Evolutionary conservation across 2,888 invertebrate species (phyloP).

Genomic region (Apoderus coryli): DNA sequence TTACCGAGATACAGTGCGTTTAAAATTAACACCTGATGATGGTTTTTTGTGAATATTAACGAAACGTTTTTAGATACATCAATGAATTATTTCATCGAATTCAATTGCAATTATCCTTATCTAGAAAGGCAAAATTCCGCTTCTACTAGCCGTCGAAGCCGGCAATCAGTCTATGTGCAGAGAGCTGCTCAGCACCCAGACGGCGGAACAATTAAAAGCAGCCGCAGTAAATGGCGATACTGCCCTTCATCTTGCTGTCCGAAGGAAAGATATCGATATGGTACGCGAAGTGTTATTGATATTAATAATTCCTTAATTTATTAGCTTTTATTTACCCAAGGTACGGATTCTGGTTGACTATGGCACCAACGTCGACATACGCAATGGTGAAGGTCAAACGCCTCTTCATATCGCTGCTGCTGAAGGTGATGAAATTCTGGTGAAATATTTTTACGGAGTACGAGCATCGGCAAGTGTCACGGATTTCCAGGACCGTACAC

Average conservation of each 20-base stretch:
- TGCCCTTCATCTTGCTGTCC: constrained; percentile 88
- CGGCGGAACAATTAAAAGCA: constrained; percentile 76
- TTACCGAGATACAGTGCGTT: too few relatives aligned
- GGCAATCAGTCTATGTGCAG: constrained; percentile 93
- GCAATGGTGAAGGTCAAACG: constrained; percentile 90
- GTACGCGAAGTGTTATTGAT: constrained; percentile 30
- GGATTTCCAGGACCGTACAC: constrained; percentile 94
- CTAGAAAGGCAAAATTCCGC: constrained; percentile 85
- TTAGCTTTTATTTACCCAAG: constrained; percentile 16
- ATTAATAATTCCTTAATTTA: background rate
- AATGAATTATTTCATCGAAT: too few relatives aligned
- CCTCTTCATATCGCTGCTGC: constrained; percentile 91
- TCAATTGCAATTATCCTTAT: constrained; percentile 27
- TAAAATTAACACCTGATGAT: too few relatives aligned
- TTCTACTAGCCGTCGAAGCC: constrained; percentile 85
- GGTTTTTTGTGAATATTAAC: too few relatives aligned
- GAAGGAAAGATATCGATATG: constrained; percentile 85
- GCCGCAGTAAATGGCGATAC: constrained; percentile 80
- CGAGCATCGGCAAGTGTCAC: constrained; percentile 88
- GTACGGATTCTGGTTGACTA: constrained; percentile 80
- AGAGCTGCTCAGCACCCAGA: constrained; percentile 77
- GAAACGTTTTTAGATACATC: too few relatives aligned
- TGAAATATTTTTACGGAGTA: constrained; percentile 91
- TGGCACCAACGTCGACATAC: constrained; percentile 81
- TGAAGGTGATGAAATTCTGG: constrained; percentile 85